These are phyloP conservation scores for Suricata suricatta DNA, from an alignment of 2,113 vertebrate species.

Conservation along the genomic window DNA sequence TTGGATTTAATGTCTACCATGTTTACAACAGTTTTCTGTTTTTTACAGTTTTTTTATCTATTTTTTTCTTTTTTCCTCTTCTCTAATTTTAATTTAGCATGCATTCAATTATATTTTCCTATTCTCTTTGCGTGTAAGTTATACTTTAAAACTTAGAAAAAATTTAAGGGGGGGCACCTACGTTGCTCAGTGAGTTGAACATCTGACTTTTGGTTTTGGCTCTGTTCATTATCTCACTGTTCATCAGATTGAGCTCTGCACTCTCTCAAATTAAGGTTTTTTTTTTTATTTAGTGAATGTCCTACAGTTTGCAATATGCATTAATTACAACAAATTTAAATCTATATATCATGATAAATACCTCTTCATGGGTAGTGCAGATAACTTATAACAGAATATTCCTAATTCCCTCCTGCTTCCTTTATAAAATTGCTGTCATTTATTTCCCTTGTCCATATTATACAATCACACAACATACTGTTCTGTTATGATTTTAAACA, in stretches of 20 bases:
- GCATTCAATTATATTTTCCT: background rate
- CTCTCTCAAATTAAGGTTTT: too few species aligned
- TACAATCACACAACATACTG: background rate
- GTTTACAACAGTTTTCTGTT: background rate
- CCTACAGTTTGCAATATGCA: background rate
- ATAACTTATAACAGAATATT: background rate
- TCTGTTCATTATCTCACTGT: too few species aligned
- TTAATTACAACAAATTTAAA: background rate
- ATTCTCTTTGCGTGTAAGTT: background rate
- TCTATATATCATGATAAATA: background rate
- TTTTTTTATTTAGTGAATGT: too few species aligned
- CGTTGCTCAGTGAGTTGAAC: too few species aligned
- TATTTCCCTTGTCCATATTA: background rate
- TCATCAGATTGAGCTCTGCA: too few species aligned
- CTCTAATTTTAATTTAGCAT: background rate
- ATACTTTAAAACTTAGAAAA: background rate
- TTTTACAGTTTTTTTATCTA: background rate
- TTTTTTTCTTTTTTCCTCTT: background rate
- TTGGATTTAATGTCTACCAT: background rate
- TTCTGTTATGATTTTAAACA: background rate
- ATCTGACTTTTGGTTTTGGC: too few species aligned
- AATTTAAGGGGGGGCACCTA: too few species aligned
- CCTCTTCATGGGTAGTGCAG: background rate
- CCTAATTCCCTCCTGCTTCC: background rate
- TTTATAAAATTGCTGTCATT: background rate